phyloP scores from a whole-genome alignment of 1,140 invertebrate genomes.

The Medauroidea extradentata region DNA sequence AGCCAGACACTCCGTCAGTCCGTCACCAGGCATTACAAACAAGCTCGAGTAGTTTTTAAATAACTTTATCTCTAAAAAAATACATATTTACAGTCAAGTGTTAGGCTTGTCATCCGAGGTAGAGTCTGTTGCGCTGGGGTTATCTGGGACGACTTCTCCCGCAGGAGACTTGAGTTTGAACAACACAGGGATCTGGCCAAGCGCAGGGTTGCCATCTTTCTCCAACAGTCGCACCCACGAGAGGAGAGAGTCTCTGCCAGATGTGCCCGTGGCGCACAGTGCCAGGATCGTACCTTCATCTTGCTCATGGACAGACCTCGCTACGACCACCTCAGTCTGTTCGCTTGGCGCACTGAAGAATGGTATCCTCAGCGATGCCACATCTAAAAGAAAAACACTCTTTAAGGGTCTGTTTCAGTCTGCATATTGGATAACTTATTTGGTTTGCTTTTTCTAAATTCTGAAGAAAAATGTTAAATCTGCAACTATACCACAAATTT shows the following conservation, averaged over 20 bases:
- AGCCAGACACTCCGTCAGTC: too few species aligned
- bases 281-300: conserved; percentile 86
- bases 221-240: conserved; percentile 90
- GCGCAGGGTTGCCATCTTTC: conserved; percentile 63
- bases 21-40: too few species aligned
- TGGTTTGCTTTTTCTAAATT: too few species aligned
- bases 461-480: too few species aligned
- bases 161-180: conserved; percentile 59
- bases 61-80: too few species aligned
- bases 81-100: too few species aligned
- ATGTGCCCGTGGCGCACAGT: conserved; percentile 85
- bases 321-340: conserved; percentile 36
- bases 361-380: conserved; percentile 58
- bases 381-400: conserved; percentile 58
- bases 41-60: too few species aligned
- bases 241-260: conserved; percentile 80
- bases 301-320: conserved; percentile 81
- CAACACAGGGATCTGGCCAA: conserved; percentile 72
- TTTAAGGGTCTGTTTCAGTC: too few species aligned
- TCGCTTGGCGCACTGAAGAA: conserved; percentile 47
- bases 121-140: too few species aligned
- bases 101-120: too few species aligned
- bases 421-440: too few species aligned
- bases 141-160: conserved; percentile 24
- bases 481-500: too few species aligned